A percentile compares a stretch with the other conserved stretches of the same genome.
Conservation (phyloP, 2,888 invertebrate genomes). For the Coleophora flavipennella region DNA sequence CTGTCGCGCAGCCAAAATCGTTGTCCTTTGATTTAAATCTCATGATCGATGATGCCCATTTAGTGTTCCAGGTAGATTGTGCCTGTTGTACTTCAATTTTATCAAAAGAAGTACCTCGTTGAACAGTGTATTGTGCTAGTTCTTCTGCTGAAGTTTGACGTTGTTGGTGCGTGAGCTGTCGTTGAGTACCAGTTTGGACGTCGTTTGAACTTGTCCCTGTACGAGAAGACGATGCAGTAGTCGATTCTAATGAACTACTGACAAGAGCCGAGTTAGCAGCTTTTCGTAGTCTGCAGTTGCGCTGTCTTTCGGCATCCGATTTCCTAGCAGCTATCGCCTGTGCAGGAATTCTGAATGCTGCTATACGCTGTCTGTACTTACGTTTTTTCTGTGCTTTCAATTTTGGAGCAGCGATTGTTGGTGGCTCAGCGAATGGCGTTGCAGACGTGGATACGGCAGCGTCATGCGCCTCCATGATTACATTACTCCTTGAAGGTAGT, state of each 20-base stretch:
- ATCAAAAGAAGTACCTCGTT: slow-evolving; percentile 16
- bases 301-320: no score
- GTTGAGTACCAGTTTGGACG: slow-evolving; percentile 4
- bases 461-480: neutral
- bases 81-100: slow-evolving; percentile 16
- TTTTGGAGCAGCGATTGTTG: no score
- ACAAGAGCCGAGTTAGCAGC: no score
- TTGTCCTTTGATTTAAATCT: neutral
- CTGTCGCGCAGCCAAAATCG: neutral
- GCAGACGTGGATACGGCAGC: neutral
- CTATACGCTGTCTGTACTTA: no score
- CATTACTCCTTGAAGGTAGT: no score
- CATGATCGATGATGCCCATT: slow-evolving; percentile 8
- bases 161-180: slow-evolving; percentile 6
- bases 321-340: slow-evolving; percentile 14
- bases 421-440: no score
- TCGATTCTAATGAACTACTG: no score
- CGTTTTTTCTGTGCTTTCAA: no score
- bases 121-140: slow-evolving; percentile 9
- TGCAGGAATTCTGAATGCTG: slow-evolving; percentile 15
- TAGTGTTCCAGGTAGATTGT: slow-evolving; percentile 11
- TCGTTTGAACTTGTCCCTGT: slow-evolving; percentile 8
- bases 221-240: no score
- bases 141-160: slow-evolving; percentile 10
- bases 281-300: slow-evolving; percentile 23